Base-by-base conservation (phyloP, 2,113 vertebrate genomes). In the Illadopsis cleaveri region DNA sequence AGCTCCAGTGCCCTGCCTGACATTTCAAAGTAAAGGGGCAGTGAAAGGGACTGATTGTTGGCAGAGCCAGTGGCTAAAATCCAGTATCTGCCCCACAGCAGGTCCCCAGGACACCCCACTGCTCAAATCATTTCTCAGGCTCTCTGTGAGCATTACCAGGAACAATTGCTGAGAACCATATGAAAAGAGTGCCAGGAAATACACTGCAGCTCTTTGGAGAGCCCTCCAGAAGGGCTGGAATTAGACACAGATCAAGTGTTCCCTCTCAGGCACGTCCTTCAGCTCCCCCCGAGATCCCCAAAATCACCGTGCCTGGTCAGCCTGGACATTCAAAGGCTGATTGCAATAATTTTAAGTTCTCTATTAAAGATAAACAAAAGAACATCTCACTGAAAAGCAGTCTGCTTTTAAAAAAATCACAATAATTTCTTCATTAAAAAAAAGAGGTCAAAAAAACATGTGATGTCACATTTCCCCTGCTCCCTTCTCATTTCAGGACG, bases 361-460 rank as follows among this genome's bases (percentile, higher is more conserved):
- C 7, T 15, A 9, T 15, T 16, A 22, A 62, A 82, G 54, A 31
- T 5, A 56, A 84, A 37, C 20, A 53, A 31, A 73, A 86, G 20
- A 62, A 66, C 0, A 5, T 6, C 5, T 23, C 30, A 3, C 11
- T 45, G 23, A 79, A 85, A 65, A 93, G 10, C 16, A 53, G 60
- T 6, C 14, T 51, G 35, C 10, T 84, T 71, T 88, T 13, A 9
- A 33, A 57, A 64, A 23, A 33, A 33, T 33, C 12, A 48, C 7
- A 15, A 23, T 33, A 5, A 7, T 45, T 65, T 45, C 10, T 78
- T 66, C n/a, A 58, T 50, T 6, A 24, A 33, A 73, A 19, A 5
- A 23, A 12, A 24, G 6, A 9, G 8, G 6, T 19, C 5, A n/a
- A 24, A 8, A 21, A 4, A 5, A 6, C 2, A 12, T 5, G 3